These are phyloP conservation scores for Lamprologus callipterus DNA, from an alignment of 2,113 vertebrate species.

Conservation along the genomic window DNA sequence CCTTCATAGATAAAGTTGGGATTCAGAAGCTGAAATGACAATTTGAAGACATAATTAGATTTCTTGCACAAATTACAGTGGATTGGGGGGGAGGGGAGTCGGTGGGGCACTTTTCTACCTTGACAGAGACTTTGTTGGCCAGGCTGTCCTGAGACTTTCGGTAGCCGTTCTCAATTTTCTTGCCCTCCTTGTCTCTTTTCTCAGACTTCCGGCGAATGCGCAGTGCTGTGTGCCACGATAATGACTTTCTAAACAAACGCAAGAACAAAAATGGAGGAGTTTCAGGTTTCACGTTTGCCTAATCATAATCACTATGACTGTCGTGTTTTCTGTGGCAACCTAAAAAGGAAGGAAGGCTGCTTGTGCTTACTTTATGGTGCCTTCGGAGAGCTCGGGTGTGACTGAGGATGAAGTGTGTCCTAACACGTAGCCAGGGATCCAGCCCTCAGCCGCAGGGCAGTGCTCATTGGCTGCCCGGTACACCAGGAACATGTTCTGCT, in stretches of 20 bases:
- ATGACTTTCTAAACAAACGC: conserved; percentile 81
- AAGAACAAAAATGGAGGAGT: background rate
- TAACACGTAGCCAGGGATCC: conserved; percentile 97
- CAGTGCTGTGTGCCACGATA: conserved; percentile 98
- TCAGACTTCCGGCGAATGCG: conserved; percentile 96
- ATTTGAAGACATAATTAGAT: background rate
- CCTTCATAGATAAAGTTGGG: conserved; percentile 96
- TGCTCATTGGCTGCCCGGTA: conserved; percentile 95
- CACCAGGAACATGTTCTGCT: conserved; percentile 99
- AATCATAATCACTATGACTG: background rate
- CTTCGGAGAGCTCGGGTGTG: conserved; percentile 86
- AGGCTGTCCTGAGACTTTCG: conserved; percentile 91
- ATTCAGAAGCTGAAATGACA: conserved; percentile 87
- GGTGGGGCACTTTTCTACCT: conserved; percentile 67
- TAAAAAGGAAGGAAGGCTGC: background rate
- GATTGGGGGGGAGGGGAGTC: background rate
- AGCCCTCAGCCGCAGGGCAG: conserved; percentile 97
- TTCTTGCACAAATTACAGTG: background rate
- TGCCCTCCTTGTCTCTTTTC: conserved; percentile 87
- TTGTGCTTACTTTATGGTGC: conserved; percentile 90
- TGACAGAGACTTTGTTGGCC: conserved; percentile 94
- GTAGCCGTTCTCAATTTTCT: conserved; percentile 89
- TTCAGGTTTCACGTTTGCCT: background rate
- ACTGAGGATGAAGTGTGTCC: conserved; percentile 90
- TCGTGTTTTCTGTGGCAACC: background rate